phyloP scores from a whole-genome alignment of 1,140 invertebrate genomes.

The Telenomus remus region DNA sequence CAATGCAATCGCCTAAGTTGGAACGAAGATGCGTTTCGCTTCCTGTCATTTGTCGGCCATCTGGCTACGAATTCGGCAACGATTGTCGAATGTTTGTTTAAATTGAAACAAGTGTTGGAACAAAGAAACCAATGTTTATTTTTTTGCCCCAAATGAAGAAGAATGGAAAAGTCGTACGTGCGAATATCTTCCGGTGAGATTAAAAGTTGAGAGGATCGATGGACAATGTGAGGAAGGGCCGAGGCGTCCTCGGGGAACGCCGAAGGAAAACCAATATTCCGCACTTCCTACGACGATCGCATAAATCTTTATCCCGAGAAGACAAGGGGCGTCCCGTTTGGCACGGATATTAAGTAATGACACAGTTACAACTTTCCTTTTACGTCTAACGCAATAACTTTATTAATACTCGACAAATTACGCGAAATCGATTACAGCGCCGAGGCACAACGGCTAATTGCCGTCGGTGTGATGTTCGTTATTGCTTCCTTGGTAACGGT shows the following conservation, averaged over 20 bases:
- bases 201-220: constrained; percentile 13
- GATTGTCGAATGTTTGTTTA: constrained; percentile 4
- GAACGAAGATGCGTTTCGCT: not conserved
- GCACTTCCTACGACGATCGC: constrained; percentile 67
- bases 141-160: too few relatives aligned
- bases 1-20: constrained; percentile 5
- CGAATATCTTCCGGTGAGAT: constrained; percentile 4
- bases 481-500: constrained; percentile 15
- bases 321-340: constrained; percentile 56
- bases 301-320: constrained; percentile 67
- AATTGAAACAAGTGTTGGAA: not conserved
- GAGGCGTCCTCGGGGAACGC: constrained; percentile 61
- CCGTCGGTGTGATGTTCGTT: constrained; percentile 19
- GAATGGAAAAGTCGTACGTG: too few relatives aligned
- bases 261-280: constrained; percentile 67
- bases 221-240: constrained; percentile 62
- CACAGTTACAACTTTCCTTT: constrained; percentile 56
- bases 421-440: constrained; percentile 44
- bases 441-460: constrained; percentile 20
- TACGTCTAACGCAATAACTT: constrained; percentile 51
- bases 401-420: constrained; percentile 56
- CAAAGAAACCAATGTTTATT: too few relatives aligned
- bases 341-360: constrained; percentile 68
- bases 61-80: constrained; percentile 3
- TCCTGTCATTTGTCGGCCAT: constrained; percentile 18